Base-by-base conservation (phyloP, 2,797 vertebrate genomes). In the Urocyon cinereoargenteus region DNA sequence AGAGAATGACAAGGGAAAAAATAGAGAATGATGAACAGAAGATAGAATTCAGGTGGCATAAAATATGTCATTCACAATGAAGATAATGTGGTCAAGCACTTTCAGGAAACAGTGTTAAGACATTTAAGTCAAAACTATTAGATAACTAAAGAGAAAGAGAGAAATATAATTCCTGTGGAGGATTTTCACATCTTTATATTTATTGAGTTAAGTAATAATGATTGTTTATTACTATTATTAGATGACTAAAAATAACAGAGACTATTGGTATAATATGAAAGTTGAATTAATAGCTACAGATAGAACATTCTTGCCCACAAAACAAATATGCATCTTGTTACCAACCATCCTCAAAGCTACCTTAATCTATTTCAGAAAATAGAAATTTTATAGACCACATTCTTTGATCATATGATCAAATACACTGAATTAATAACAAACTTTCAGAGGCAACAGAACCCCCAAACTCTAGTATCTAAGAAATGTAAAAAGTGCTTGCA, bases 251-350 rank as follows among this genome's bases (percentile, higher is more conserved):
- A 83, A 53, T 21, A 55, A 34, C 18, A 91, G 3, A 61, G 19
- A 86, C 66, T 59, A 59, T 84, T 72, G 64, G 61, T 24, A n/a
- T 78, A 95, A 86, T 82, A 57, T 83, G 83, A 72, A 84, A 55
- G 19, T 59, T 73, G 12, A 92, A 55, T 90, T 59, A 77, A 59
- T 26, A 90, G 75, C 24, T 92, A 45, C 6, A 31, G 28, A 22
- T 59, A 64, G 51, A 51, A 64, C 31, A 78, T 70, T 70, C n/a
- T 21, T 3, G 11, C 28, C 26, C 11, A 2, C 34, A 53, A 79
- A 18, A 16, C 57, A 77, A 57, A 66, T 57, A 18, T 55, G 22
- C 2, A 36, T 15, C 31, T 64, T 66, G 7, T 73, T 79, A 75
- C 51, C 24, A 55, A 55, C 78, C 57, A 57, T 72, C 21, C 45